phyloP scores from a whole-genome alignment of 2,888 invertebrate genomes.

The Ethmia dodecea region DNA sequence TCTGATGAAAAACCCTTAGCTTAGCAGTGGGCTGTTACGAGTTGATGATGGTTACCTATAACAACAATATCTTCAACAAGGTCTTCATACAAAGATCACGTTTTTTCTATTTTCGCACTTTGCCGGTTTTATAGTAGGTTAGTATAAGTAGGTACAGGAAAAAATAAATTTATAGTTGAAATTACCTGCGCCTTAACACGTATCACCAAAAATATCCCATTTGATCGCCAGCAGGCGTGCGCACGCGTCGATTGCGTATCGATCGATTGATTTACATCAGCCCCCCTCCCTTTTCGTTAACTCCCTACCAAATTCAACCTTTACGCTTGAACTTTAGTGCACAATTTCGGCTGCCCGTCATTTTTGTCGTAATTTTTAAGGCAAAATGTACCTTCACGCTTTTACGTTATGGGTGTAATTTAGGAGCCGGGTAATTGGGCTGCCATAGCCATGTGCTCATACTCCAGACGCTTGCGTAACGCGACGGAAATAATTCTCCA shows the following conservation, averaged over 20 bases:
- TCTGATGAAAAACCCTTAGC: no score
- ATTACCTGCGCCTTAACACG: conserved; percentile 8
- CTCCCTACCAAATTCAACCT: background rate
- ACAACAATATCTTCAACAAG: no score
- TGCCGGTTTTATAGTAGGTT: no score
- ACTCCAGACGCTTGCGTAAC: background rate
- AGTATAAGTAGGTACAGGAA: no score
- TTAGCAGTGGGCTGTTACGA: no score
- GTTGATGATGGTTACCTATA: no score
- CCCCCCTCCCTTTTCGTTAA: background rate
- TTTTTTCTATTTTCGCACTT: no score
- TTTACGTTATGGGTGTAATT: background rate
- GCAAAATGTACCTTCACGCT: no score
- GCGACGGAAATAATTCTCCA: no score
- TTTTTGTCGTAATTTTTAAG: no score
- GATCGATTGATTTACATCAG: conserved; percentile 11
- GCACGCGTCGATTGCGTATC: conserved; percentile 12
- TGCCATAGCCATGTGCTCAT: conserved; percentile 1
- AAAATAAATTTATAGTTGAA: background rate
- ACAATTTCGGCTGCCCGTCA: background rate
- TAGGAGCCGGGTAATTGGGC: background rate
- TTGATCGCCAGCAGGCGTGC: conserved; percentile 18
- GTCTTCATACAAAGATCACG: no score
- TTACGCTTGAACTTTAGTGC: background rate
- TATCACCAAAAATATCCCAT: conserved; percentile 15